Base-by-base conservation (phyloP, 2,113 vertebrate genomes). In the Brachyistius frenatus region DNA sequence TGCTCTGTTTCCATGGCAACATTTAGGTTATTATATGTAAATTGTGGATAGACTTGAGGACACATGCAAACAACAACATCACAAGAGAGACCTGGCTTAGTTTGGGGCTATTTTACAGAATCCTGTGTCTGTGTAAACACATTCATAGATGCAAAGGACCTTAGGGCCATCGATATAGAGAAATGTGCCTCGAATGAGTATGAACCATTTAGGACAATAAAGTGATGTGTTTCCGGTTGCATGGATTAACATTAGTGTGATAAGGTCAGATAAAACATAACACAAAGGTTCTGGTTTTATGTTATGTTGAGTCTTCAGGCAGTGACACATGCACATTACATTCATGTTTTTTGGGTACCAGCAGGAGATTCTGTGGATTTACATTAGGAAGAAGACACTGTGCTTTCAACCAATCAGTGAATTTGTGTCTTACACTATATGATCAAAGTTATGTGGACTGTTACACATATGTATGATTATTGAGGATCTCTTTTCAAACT, bases 101-200 rank as follows among this genome's bases (percentile, higher is more conserved):
- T 23, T 23, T 23, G 23, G 23, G 23, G 23, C 23, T 23, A 23
- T 23, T 23, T 23, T 11, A 15, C 23, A 31, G 31, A 50, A 61
- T 56, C 30, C 36, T 16, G 7, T 33, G 2, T 78, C 49, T 31
- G 5, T 76, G 70, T 65, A 75, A 85, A 73, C 35, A 46, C 61
- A 67, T 57, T 72, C 36, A 76, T 33, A 47, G 67, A 69, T 41
- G 53, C 37, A 36, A 56, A 67, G 33, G 16, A 66, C 23, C 49
- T 7, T 13, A 14, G 23, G 8, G n/a, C 7, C 23, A 41, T 0
- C 47, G 41, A 72, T 58, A 47, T 53, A 33, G 2, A 54, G 13
- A 75, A 36, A 7, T 68, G 66, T 86, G 74, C n/a, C 23, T 56
- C 71, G 76, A 84, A 80, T 82, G 13, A 53, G 13, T 4, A 16